Evolutionary conservation across 2,888 invertebrate species (phyloP), one percentile per base, ranked within the genome.

Genomic region (Ectropis crepuscularia): DNA sequence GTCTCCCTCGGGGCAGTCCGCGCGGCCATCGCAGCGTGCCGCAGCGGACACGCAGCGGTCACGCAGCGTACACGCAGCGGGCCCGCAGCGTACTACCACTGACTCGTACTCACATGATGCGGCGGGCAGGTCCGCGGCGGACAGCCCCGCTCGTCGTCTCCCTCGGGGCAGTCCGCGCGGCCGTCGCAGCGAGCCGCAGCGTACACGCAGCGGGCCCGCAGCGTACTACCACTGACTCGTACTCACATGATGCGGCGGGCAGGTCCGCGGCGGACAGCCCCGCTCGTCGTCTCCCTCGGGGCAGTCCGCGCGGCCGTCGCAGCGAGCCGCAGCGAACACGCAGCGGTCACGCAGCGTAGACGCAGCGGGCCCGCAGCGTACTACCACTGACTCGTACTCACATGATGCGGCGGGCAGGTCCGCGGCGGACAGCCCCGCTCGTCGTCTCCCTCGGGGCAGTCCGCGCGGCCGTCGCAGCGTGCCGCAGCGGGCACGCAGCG

Each of bases 291-390:
- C 79, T 94, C 38, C 95, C 75, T 95, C 95, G 0, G 95, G 94
- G 78, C 97, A 97, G 86, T 97, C 96, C n/a, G 77, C 73, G 6
- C 88, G 86, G 5, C 95, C 95, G 90, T 97, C 96, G 88, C 97
- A 97, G 70, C 95, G 94, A 76, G 93, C 93, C 60, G 87, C 89
- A 0, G 87, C 88, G 7, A 94, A 87, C 71, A 96, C 94, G 86
- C 96, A 96, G 76, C 94, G 93, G 60, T 95, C 94, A 36, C 90
- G 74, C 61, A 93, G 87, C 38, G 94, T 94, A 81, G 95, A 96
- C 83, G 95, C 95, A 57, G 88, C 94, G 87, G 96, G 94, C 37
- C 95, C 94, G 79, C n/a, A n/a, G 77, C 71, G 81, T 95, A 96
- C 84, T 96, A 95, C 86, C 95, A 95, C 79, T 96, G 96, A 9